Base-by-base conservation (phyloP, 2,888 invertebrate species). In the Gari tellinella region DNA sequence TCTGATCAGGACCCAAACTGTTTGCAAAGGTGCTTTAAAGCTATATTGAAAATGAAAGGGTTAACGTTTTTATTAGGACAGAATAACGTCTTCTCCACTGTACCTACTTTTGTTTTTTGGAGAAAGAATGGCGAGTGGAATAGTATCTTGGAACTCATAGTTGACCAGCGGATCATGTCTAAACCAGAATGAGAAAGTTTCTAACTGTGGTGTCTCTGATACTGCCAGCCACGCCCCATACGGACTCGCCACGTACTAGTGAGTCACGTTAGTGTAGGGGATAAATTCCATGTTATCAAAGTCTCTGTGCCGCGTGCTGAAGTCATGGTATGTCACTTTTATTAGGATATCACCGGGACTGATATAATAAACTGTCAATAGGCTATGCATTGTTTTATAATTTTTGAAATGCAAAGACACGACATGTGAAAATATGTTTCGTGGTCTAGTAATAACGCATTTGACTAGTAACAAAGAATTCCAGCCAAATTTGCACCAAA, bases 141-240 rank as follows among this genome's bases (percentile, higher is more conserved):
- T n/a, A 4, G 48, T 68, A n/a, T 51, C 60, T 15, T 43, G 25
- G 17, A 68, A 53, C 37, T 62, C 74, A 31, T 43, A 14, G 31
- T 74, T 74, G 14, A 52, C 49, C 10, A 10, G 10, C 10, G 31
- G 31, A 49, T 70, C 61, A 26, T 53, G 17, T 23, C 74, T 49
- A 65, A 78, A 89, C 86, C 87, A 89, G 15, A 81, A 79, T 14
- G 86, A 86, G 67, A 87, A 87, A 7, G 84, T 76, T 56, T 87
- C 86, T 2, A 76, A 21, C 2, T 70, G 73, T 0, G 87, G 87
- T 8, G 65, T 79, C 26, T 40, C 26, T 4, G 86, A 84, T 14
- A 66, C 57, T 48, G 78, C 60, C 10, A 85, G 81, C 84, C 84
- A 85, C 21, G 80, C 76, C 1, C 83, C 84, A 56, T 80, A 85